These are phyloP conservation scores for Antigone vipio DNA, from an alignment of 2,113 vertebrate species.

Conservation along the genomic window DNA sequence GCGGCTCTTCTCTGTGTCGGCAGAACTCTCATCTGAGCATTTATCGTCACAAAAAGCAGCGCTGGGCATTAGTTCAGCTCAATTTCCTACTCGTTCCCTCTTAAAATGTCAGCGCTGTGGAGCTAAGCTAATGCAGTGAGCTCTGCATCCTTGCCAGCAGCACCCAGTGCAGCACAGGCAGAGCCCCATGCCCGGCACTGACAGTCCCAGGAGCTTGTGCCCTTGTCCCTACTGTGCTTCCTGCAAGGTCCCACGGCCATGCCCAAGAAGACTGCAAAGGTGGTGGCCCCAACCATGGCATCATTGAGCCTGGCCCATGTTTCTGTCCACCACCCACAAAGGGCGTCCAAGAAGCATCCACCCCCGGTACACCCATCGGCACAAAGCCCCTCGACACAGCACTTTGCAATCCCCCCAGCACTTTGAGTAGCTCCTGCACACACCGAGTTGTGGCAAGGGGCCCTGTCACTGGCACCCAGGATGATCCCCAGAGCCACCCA, in stretches of 20 bases:
- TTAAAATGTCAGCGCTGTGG: neutral
- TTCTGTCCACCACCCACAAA: accelerated
- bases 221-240: neutral
- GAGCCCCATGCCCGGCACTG: accelerated
- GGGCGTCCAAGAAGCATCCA: neutral
- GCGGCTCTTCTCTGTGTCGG: neutral
- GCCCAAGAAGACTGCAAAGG: neutral
- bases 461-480: neutral
- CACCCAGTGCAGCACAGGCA: neutral
- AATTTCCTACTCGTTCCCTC: neutral
- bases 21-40: neutral
- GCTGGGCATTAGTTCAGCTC: neutral
- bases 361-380: accelerated
- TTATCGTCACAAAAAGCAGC: neutral
- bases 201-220: neutral
- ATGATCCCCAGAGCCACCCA: neutral
- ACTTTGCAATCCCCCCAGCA: neutral
- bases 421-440: neutral
- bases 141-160: neutral
- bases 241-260: accelerated
- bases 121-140: neutral
- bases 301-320: accelerated
- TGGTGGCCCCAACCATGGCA: neutral
- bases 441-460: neutral
- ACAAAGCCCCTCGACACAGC: neutral